Percentiles rank a stretch among this genome's conserved stretches.
Evolutionary conservation across 1,140 invertebrate species (phyloP).

Genomic region (Lepidurus packardi): DNA sequence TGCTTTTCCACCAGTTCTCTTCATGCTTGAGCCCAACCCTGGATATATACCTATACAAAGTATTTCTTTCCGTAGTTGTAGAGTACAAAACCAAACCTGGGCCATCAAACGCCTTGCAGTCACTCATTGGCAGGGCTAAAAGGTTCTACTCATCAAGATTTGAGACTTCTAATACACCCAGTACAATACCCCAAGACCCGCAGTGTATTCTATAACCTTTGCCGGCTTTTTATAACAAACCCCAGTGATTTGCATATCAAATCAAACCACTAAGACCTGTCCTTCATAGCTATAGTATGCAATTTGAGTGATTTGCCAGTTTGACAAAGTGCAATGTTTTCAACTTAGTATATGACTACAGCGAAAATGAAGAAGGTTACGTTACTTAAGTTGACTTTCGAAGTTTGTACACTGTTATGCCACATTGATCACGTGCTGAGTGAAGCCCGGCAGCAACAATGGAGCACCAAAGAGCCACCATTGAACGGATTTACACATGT

Average conservation of each 20-base stretch:
- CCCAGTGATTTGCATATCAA: too few relatives aligned
- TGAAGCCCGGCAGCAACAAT: not conserved
- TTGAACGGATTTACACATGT: not conserved
- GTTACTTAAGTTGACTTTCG: not conserved
- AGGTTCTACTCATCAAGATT: not conserved
- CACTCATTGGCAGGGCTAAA: constrained; percentile 14
- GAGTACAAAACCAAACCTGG: constrained; percentile 13
- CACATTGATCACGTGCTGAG: not conserved
- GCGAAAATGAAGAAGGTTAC: not conserved
- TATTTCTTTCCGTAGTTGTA: constrained; percentile 9
- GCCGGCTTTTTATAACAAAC: too few relatives aligned
- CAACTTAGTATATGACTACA: not conserved
- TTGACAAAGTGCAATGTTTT: not conserved
- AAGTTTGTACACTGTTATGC: not conserved
- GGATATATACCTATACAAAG: constrained; percentile 3
- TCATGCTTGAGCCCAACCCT: constrained; percentile 7
- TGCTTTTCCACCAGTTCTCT: not conserved
- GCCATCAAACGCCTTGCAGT: constrained; percentile 18
- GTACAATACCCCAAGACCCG: not conserved
- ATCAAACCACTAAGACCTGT: not conserved
- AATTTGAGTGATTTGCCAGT: not conserved
- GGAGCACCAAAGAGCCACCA: not conserved
- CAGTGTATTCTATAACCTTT: too few relatives aligned
- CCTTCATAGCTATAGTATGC: not conserved
- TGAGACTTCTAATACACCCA: not conserved